Evolutionary conservation across 1,140 invertebrate species (phyloP).

Genomic region (Cydia pomonella): DNA sequence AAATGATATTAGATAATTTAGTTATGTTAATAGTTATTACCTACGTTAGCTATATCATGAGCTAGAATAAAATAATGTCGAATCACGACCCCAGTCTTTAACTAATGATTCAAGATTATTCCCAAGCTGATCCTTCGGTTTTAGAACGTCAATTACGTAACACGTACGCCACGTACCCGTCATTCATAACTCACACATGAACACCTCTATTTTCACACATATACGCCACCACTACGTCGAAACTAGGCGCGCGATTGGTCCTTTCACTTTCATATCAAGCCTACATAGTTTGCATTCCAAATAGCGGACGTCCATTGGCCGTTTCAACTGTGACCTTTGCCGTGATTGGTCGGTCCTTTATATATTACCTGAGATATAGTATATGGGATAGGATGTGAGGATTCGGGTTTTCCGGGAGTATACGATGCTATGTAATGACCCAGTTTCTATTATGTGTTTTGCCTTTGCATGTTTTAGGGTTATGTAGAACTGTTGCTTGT

Average conservation of each 20-base stretch:
- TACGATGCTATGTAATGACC: neutral
- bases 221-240: constrained; percentile 33
- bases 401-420: constrained; percentile 33
- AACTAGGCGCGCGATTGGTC: constrained; percentile 50
- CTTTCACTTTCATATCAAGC: constrained; percentile 67
- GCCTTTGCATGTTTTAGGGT: constrained; percentile 11
- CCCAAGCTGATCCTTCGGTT: neutral
- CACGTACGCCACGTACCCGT: constrained; percentile 5
- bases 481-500: neutral
- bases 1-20: too few relatives aligned
- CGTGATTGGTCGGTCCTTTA: constrained; percentile 56
- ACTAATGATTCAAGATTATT: neutral
- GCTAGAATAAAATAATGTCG: neutral
- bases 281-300: constrained; percentile 71
- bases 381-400: constrained; percentile 38
- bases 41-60: too few relatives aligned
- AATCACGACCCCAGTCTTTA: neutral
- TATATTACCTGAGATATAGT: constrained; percentile 61
- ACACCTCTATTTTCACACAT: constrained; percentile 16
- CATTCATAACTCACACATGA: constrained; percentile 23
- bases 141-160: constrained; percentile 14
- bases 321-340: constrained; percentile 66
- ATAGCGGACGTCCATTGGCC: constrained; percentile 57
- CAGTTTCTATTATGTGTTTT: constrained; percentile 2
- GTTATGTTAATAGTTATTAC: too few relatives aligned